Conservation (phyloP, 2,113 vertebrate genomes). For the Poeciliopsis prolifica region DNA sequence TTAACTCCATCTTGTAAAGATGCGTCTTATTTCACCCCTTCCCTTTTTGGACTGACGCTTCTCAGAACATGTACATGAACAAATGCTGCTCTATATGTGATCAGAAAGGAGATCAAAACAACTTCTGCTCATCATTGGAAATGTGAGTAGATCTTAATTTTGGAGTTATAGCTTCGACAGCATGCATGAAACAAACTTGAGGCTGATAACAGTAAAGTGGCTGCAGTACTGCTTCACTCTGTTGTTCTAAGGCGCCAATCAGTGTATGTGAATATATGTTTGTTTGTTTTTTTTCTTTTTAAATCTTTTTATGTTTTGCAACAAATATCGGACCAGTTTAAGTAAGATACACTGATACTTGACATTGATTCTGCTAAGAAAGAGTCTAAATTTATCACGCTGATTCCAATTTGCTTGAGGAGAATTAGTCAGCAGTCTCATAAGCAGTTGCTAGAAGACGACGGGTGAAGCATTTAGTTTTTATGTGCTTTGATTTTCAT, state of each 20-base stretch:
- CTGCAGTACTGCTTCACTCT: slow-evolving; percentile 38
- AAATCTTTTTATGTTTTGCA: slow-evolving; percentile 57
- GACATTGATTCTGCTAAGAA: slow-evolving; percentile 49
- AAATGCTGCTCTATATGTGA: slow-evolving; percentile 38
- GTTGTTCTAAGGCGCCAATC: slow-evolving; percentile 58
- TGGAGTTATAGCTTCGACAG: slow-evolving; percentile 53
- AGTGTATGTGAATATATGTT: slow-evolving; percentile 80
- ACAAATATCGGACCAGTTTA: slow-evolving; percentile 64
- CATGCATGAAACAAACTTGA: slow-evolving; percentile 62
- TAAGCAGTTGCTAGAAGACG: background rate
- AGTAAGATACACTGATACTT: slow-evolving; percentile 52
- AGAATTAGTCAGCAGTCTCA: slow-evolving; percentile 23
- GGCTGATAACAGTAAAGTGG: slow-evolving; percentile 30
- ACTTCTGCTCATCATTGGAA: slow-evolving; percentile 18
- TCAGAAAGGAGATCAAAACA: slow-evolving; percentile 46
- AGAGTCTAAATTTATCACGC: slow-evolving; percentile 28
- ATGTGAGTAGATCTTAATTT: slow-evolving; percentile 6
- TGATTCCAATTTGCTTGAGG: slow-evolving; percentile 10
- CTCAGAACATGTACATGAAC: slow-evolving; percentile 24
- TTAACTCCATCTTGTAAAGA: slow-evolving; percentile 10
- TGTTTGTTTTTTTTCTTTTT: slow-evolving; percentile 44
- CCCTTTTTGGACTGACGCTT: slow-evolving; percentile 41
- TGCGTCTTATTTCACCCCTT: slow-evolving; percentile 14
- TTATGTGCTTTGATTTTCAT: slow-evolving; percentile 8
- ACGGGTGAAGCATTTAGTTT: slow-evolving; percentile 9